Base-by-base conservation (phyloP, 1,140 invertebrate genomes). In the Drosophila miranda region DNA sequence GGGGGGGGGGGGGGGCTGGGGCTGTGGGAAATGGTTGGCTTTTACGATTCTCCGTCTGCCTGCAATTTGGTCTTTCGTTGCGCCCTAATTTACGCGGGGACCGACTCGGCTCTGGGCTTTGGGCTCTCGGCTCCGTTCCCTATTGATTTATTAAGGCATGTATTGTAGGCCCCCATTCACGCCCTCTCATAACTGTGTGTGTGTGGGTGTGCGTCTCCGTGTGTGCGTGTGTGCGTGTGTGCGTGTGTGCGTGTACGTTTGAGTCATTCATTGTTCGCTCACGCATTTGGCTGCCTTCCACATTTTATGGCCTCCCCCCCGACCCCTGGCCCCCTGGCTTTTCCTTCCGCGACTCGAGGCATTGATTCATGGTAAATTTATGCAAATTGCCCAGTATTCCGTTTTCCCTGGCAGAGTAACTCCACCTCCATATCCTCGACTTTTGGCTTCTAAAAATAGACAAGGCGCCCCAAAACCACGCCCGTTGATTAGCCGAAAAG, bases 361-460 rank as follows among this genome's bases (percentile, higher is more conserved):
- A 83, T 83, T 83, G 80, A 76, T 83, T 83, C 80, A 79, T 76
- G 43, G 74, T 74, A 68, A 84, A 77, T 81, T 81, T 84, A 84
- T 84, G 81, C 77, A 86, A 84, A 84, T 84, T 86, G 81, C 69
- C 49, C 41, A 38, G 61, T 75, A 66, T 66, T 86, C 51, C 61
- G 44, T 6, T 49, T 46, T 46, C 46, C 46, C 61, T 26, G 72
- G 61, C 57, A 63, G 71, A 60, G 56, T 6, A 26, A 50, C 56
- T 51, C 34, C 60, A 38, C 41, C 54, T 30, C 2, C 30, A 30
- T 9, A 30, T 50, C 38, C 49, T 21, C 21, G 14, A 46, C 30
- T 34, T 3, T 9, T 3, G 9, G 34, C 34, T 38, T 26, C 72
- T 84, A 83, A 79, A 84, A 16, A 16, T 16, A 16, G 16, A 16